Percentiles rank a stretch among this genome's conserved stretches.
Evolutionary conservation across 2,113 vertebrate species (phyloP).

Genomic region (Alethe castanea): DNA sequence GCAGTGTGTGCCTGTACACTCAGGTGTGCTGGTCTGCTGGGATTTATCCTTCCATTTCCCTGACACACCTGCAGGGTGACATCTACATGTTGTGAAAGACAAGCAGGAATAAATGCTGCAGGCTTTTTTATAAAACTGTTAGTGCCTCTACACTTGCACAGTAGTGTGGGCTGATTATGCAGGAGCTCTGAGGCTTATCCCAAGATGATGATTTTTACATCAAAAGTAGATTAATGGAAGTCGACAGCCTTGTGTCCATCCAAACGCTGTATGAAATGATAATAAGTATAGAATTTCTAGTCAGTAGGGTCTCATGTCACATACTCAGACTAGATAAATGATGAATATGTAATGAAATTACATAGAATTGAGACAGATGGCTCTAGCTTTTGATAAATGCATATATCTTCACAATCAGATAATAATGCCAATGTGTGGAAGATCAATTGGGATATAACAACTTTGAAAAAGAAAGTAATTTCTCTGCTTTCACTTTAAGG

Average conservation of each 20-base stretch:
- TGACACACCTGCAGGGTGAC: background rate
- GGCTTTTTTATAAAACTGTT: background rate
- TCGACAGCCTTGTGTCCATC: slow-evolving; percentile 62
- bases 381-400: slow-evolving; percentile 76
- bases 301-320: slow-evolving; percentile 64
- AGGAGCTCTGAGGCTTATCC: slow-evolving; percentile 21
- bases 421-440: slow-evolving; percentile 71
- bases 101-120: background rate
- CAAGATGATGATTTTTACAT: slow-evolving; percentile 63
- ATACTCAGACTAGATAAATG: slow-evolving; percentile 66
- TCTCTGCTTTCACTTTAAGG: slow-evolving; percentile 64
- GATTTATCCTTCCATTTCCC: background rate
- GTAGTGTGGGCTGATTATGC: slow-evolving; percentile 18
- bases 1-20: background rate
- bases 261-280: slow-evolving; percentile 60
- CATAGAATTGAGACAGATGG: slow-evolving; percentile 76
- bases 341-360: slow-evolving; percentile 77
- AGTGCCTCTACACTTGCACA: background rate
- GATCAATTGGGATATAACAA: slow-evolving; percentile 74
- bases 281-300: slow-evolving; percentile 70
- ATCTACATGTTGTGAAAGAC: background rate
- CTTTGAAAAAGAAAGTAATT: slow-evolving; percentile 70
- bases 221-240: slow-evolving; percentile 67
- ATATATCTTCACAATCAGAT: slow-evolving; percentile 74
- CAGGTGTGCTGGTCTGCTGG: background rate